These are phyloP conservation scores for Epinotia ramella DNA, from an alignment of 2,888 invertebrate species.

Conservation along the genomic window DNA sequence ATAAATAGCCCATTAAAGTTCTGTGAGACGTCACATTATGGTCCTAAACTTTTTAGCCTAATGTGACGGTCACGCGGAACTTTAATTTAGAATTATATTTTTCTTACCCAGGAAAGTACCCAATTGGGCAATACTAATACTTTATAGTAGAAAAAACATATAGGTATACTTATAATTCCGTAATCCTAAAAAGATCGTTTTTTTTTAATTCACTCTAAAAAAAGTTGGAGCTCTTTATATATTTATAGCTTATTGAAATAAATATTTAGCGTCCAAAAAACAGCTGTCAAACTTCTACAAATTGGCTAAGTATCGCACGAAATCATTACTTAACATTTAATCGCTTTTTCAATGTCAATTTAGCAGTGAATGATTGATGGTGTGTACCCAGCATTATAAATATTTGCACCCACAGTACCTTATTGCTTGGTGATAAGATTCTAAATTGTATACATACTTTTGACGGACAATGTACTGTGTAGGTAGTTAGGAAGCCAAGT, in stretches of 20 bases:
- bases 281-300: background rate
- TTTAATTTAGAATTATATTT: too few species aligned
- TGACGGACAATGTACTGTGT: background rate
- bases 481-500: constrained; percentile 30
- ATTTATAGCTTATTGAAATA: background rate
- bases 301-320: constrained; percentile 2
- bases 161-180: too few species aligned
- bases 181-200: too few species aligned
- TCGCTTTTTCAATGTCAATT: constrained; percentile 8
- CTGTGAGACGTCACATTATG: too few species aligned
- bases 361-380: constrained; percentile 26
- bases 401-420: background rate
- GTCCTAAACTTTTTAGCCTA: too few species aligned
- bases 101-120: too few species aligned
- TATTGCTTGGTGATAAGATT: background rate
- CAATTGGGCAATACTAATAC: too few species aligned
- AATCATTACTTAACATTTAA: constrained; percentile 14
- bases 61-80: too few species aligned
- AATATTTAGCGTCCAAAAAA: background rate
- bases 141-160: background rate
- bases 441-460: background rate
- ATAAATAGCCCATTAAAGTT: too few species aligned
- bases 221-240: too few species aligned
- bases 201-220: background rate
- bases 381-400: background rate